Evolutionary conservation across 2,113 vertebrate species (phyloP).

Genomic region (Aix galericulata): DNA sequence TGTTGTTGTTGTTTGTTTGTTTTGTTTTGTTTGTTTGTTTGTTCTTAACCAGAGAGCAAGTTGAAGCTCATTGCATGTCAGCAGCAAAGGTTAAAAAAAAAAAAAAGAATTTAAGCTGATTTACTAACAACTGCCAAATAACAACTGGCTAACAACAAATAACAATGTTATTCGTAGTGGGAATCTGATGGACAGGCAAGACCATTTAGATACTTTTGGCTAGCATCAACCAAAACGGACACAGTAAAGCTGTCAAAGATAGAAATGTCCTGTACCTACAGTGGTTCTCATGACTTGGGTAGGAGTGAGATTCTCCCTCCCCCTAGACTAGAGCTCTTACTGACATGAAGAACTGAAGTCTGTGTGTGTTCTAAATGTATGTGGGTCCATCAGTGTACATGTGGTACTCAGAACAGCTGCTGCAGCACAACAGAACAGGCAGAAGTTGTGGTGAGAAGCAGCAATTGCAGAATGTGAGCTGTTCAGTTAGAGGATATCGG

Average conservation of each 20-base stretch:
- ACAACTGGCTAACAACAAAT: not conserved
- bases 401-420: not conserved
- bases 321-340: not conserved
- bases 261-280: not conserved
- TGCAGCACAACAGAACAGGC: not conserved
- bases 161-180: not conserved
- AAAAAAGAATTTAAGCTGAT: not conserved
- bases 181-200: not conserved
- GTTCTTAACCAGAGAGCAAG: not conserved
- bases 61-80: not conserved
- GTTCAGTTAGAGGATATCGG: not conserved
- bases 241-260: not conserved
- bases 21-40: no score
- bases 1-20: no score
- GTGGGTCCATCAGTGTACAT: fast-evolving
- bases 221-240: not conserved
- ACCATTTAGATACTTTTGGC: not conserved
- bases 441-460: not conserved
- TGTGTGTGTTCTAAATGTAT: not conserved
- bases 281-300: not conserved
- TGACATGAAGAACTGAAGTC: not conserved
- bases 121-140: not conserved
- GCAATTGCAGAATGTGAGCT: not conserved
- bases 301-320: not conserved
- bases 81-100: not conserved